Base-by-base conservation (phyloP, 2,113 vertebrate species). In the Vombatus ursinus region DNA sequence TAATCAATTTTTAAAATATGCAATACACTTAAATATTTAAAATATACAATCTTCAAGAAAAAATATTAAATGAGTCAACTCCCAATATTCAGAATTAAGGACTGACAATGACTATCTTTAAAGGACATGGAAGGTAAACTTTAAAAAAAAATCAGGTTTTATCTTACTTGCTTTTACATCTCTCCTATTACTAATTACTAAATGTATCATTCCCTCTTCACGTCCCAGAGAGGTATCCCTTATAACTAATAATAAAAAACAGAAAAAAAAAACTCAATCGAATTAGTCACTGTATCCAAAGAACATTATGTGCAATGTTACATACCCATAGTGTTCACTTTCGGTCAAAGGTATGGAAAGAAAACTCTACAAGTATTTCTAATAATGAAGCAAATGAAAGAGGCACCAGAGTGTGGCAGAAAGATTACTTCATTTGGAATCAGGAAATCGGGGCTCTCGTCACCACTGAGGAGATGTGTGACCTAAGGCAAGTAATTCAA, bases 11-110 rank as follows among this genome's bases (percentile, higher is more conserved):
- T 93, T 24, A 93, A 89, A 94, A 52, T 50, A 93, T 47, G 19
- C 49, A 91, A 52, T 31, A 61, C 24, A 50, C n/a, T 94, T 92
- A 52, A 84, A 89, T 52, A 96, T 68, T 96, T 91, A 93, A 96
- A 94, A 94, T 95, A 94, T 6, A 91, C 0, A 90, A 54, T 31
- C 4, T 92, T 96, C n/a, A 44, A 89, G 91, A 1, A 54, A 94
- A 96, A 94, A 68, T 92, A 54, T 0, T 89, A 9, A 16, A 90
- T 90, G 61, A 84, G n/a, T 23, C n/a, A 22, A 84, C 16, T 84
- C n/a, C n/a, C n/a, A 84, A 22, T 44, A 44, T 84, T 84, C 19
- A 84, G 37, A 84, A 44, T 44, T 44, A 84, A 84, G 68, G 68
- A 84, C 37, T n/a, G 19, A 44, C 16, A 11, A 37, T 28, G 57